Base-by-base conservation (phyloP, 2,888 invertebrate genomes). In the Eupithecia abbreviata region DNA sequence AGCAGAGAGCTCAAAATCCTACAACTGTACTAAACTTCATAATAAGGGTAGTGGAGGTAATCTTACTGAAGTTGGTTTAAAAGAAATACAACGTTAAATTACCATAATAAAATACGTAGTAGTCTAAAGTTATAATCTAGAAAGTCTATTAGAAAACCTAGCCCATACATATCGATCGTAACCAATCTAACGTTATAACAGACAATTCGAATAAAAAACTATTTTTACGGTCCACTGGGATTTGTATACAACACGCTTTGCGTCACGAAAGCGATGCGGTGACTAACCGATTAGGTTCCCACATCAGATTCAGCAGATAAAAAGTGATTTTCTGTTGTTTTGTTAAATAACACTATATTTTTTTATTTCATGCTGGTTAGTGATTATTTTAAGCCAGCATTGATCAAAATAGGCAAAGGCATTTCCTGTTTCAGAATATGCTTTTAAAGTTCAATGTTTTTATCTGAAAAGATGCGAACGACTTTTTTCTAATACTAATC, bases 221-320 rank as follows among this genome's bases (percentile, higher is more conserved):
- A 76, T 79, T 78, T 80, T 78, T 79, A 80, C 75, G 77, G 74
- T 75, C 73, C 10, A 30, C 62, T 62, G 78, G 72, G 78, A 78
- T 80, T 79, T 77, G 58, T 55, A 49, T 72, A 67, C 58, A 74
- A 74, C 72, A 71, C 51, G 47, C 68, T 79, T 72, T 71, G 73
- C 78, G 80, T 81, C 81, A 80, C 77, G 77, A 79, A 55, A 80
- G 55, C 77, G 74, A 71, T 66, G 69, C 72, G 78, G 74, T 82
- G 80, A 80, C 81, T 81, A 81, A 80, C 76, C 81, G 76, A 80
- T 79, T 81, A 77, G 75, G 62, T 62, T 62, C 62, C 49, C 75
- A 74, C 75, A 76, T 66, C 71, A 45, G 69, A 78, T 79, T 75
- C 62, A 43, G 77, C 71, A 72, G 43, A 79, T 77, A 77, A 74